Conservation (phyloP, 64 coral and sea anemone species). For the Dendrophyllia cribrosa region DNA sequence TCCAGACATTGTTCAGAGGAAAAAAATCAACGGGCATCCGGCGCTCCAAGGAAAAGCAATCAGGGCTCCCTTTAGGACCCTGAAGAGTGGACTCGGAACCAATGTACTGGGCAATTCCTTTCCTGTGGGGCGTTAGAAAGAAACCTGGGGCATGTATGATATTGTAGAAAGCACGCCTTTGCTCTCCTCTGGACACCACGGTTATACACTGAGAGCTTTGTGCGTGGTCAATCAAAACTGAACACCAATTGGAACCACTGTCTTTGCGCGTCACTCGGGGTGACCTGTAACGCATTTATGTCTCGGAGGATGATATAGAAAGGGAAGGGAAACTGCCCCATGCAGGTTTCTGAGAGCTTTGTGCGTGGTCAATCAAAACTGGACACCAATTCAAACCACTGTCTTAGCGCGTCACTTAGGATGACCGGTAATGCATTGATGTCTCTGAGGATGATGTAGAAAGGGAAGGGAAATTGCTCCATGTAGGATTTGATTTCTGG, state of each 20-base stretch:
- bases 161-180: not conserved
- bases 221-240: slow-evolving; percentile 45
- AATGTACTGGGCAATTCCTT: no score
- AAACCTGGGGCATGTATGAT: no score
- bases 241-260: slow-evolving; percentile 98
- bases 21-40: no score
- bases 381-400: slow-evolving; percentile 97
- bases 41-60: no score
- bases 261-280: slow-evolving; percentile 88
- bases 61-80: no score
- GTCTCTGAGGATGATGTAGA: slow-evolving; percentile 89
- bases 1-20: no score
- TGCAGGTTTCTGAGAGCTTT: slow-evolving; percentile 89
- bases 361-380: slow-evolving; percentile 47
- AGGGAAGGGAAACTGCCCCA: slow-evolving; percentile 93
- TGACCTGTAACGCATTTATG: slow-evolving; percentile 85
- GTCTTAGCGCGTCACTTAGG: slow-evolving; percentile 93
- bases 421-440: slow-evolving; percentile 88
- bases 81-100: no score
- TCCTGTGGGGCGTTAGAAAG: no score
- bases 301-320: slow-evolving; percentile 92
- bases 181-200: not conserved
- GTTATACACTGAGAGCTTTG: not conserved
- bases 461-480: slow-evolving; percentile 93
- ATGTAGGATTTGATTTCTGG: slow-evolving; percentile 97